Percentiles rank a stretch among this genome's conserved stretches.
Conservation (phyloP, 2,888 invertebrate species). For the Papilio elwesi region DNA sequence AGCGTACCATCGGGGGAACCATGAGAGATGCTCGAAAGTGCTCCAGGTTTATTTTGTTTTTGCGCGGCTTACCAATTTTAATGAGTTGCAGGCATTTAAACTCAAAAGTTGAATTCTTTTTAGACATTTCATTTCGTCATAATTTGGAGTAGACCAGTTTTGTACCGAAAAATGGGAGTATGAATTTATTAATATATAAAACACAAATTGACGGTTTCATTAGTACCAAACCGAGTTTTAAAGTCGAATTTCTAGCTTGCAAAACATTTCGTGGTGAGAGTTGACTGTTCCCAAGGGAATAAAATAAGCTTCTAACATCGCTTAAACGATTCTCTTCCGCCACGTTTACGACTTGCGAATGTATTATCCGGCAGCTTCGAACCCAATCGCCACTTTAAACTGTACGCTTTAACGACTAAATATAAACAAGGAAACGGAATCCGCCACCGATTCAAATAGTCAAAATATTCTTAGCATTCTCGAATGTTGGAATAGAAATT, state of each 20-base stretch:
- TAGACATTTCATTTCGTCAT: background rate
- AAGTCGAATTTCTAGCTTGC: background rate
- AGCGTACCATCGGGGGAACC: conserved; percentile 6
- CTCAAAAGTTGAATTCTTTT: conserved; percentile 11
- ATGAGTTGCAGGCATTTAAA: conserved; percentile 20
- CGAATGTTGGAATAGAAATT: background rate
- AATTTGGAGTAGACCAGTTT: background rate
- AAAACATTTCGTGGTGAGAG: background rate
- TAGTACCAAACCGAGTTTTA: conserved; percentile 1
- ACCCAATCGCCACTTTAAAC: conserved; percentile 28
- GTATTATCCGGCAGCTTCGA: conserved; percentile 5
- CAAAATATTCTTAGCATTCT: background rate
- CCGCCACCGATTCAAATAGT: background rate
- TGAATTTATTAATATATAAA: background rate
- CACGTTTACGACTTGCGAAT: conserved; percentile 19
- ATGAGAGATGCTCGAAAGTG: conserved; percentile 3
- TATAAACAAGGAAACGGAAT: conserved; percentile 7
- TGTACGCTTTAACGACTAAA: conserved; percentile 21
- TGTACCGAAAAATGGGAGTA: background rate
- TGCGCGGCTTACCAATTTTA: conserved; percentile 25
- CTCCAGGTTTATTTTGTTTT: conserved; percentile 32
- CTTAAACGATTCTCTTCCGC: conserved; percentile 20
- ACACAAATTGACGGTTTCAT: background rate
- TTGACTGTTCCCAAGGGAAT: conserved; percentile 8
- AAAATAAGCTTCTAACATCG: conserved; percentile 17